Evolutionary conservation across 1,140 invertebrate genomes (phyloP).

Genomic region (Teleopsis dalmanni): DNA sequence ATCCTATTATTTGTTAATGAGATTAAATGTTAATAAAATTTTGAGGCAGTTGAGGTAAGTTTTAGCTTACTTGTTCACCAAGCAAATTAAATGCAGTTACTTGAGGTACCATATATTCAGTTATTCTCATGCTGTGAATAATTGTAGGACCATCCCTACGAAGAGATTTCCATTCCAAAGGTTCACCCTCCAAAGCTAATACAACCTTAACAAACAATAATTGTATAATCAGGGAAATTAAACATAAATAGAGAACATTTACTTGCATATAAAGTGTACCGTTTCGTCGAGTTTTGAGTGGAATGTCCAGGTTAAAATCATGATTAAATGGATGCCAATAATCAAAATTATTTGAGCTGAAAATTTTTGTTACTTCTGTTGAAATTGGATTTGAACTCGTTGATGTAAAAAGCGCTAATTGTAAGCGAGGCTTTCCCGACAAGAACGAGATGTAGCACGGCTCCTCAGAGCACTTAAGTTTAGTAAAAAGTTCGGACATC

Average conservation of each 20-base stretch:
- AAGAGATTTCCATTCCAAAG: slow-evolving; percentile 49
- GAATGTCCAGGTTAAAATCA: slow-evolving; percentile 56
- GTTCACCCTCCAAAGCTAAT: slow-evolving; percentile 47
- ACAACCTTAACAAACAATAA: slow-evolving; percentile 25
- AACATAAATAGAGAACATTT: neutral
- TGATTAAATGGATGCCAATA: slow-evolving; percentile 46
- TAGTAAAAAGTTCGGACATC: slow-evolving; percentile 62
- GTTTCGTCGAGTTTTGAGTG: slow-evolving; percentile 64
- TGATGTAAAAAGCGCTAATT: slow-evolving; percentile 55
- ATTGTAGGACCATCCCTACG: slow-evolving; percentile 49
- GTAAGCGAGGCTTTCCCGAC: slow-evolving; percentile 48
- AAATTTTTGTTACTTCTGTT: slow-evolving; percentile 38
- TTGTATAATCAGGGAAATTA: neutral
- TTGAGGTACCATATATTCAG: slow-evolving; percentile 63
- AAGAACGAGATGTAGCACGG: slow-evolving; percentile 56
- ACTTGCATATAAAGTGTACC: slow-evolving; percentile 66
- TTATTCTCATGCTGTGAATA: slow-evolving; percentile 55
- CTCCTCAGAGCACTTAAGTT: slow-evolving; percentile 56
- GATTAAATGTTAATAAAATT: neutral
- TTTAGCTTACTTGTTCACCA: slow-evolving; percentile 48
- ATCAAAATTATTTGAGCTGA: slow-evolving; percentile 47
- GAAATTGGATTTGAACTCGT: slow-evolving; percentile 45
- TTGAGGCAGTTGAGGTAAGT: neutral
- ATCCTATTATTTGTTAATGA: slow-evolving; percentile 1
- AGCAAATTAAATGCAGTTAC: slow-evolving; percentile 69